Conservation (phyloP, 2,113 vertebrate genomes). For the Grus americana region DNA sequence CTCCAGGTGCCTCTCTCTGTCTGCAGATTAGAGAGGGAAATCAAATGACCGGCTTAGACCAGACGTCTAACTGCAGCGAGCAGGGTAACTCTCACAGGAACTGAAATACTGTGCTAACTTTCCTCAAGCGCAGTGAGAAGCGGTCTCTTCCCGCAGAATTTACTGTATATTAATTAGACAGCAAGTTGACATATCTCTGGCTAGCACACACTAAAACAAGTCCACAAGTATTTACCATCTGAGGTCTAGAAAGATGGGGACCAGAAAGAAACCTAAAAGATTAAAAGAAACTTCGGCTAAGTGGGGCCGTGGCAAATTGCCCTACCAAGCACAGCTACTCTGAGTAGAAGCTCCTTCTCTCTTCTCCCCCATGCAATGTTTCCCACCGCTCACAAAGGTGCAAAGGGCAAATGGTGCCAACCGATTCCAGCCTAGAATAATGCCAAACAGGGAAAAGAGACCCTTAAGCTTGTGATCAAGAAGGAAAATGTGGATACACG, state of each 20-base stretch:
- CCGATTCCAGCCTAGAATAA: background rate
- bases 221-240: background rate
- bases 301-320: background rate
- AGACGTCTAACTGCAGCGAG: background rate
- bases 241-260: background rate
- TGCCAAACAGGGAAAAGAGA: background rate
- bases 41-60: background rate
- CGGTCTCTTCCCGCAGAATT: background rate
- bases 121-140: background rate
- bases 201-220: background rate
- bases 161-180: background rate
- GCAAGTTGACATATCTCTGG: background rate
- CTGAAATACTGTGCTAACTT: background rate
- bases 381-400: background rate
- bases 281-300: background rate
- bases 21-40: background rate
- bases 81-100: background rate
- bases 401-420: background rate
- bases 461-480: background rate
- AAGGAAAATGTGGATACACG: background rate
- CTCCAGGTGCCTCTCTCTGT: background rate
- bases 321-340: background rate
- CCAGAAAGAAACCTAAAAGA: background rate
- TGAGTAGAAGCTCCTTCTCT: background rate
- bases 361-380: rapidly evolving